phyloP scores from a whole-genome alignment of 2,113 vertebrate species.

The Scatophagus argus region DNA sequence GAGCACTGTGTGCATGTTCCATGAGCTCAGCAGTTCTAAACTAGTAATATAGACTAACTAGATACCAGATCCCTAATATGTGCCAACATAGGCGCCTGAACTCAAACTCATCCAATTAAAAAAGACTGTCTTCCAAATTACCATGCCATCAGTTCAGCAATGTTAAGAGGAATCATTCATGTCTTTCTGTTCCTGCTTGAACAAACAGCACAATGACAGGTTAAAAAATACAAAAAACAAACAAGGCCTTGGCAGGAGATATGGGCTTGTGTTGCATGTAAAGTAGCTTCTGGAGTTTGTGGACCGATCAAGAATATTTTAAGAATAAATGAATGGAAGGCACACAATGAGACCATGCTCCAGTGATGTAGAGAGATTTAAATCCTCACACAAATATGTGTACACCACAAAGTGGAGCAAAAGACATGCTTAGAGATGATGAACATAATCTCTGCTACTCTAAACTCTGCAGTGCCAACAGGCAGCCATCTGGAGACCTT shows the following conservation, averaged over 20 bases:
- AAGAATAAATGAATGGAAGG: constrained; percentile 38
- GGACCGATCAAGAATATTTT: constrained; percentile 28
- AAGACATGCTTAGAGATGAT: constrained; percentile 1
- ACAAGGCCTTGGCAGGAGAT: constrained; percentile 15
- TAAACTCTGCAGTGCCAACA: not conserved
- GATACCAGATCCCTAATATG: not conserved
- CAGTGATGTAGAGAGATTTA: constrained; percentile 28
- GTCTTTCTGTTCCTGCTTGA: not conserved
- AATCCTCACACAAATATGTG: constrained; percentile 22
- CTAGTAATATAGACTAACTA: not conserved
- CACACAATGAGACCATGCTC: constrained; percentile 33
- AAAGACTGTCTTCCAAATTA: not conserved
- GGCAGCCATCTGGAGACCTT: not conserved
- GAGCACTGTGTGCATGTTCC: not conserved
- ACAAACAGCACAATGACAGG: not conserved
- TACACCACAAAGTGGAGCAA: not conserved
- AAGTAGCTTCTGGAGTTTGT: constrained; percentile 60
- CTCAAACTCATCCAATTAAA: not conserved
- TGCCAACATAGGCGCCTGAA: not conserved
- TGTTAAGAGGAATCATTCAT: not conserved
- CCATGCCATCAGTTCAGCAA: too few species aligned
- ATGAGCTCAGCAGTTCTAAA: not conserved
- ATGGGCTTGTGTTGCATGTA: constrained; percentile 16
- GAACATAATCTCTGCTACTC: not conserved
- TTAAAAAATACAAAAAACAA: constrained; percentile 33